Percentiles rank a stretch among this genome's conserved stretches.
Evolutionary conservation across 2,797 vertebrate species (phyloP).

Genomic region (Dryobates pubescens): DNA sequence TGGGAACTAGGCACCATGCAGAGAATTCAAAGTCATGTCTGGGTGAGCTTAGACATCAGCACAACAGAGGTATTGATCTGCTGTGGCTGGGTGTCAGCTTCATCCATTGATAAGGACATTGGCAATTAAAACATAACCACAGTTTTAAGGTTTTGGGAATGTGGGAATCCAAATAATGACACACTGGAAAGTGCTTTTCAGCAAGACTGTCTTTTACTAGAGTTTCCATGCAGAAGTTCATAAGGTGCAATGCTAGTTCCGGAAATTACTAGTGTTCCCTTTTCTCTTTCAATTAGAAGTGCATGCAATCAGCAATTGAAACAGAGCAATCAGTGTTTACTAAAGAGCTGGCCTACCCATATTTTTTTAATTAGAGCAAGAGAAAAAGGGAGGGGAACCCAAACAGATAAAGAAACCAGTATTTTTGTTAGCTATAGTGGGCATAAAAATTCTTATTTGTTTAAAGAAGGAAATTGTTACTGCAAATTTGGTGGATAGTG

Average conservation of each 20-base stretch:
- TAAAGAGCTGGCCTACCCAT: not conserved
- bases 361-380: not conserved
- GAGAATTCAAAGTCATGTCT: not conserved
- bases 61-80: not conserved
- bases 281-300: not conserved
- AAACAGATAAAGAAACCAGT: not conserved
- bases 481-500: not conserved
- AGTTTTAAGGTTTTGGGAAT: not conserved
- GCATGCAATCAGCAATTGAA: not conserved
- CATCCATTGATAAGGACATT: not conserved
- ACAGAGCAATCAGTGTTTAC: not conserved
- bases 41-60: not conserved
- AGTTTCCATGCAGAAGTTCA: not conserved
- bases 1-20: not conserved
- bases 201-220: not conserved
- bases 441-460: not conserved
- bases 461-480: not conserved
- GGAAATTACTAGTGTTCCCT: not conserved
- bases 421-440: not conserved
- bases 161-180: not conserved
- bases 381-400: not conserved
- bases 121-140: not conserved
- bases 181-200: not conserved
- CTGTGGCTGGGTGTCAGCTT: not conserved
- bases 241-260: not conserved